These are phyloP conservation scores for Ceratothoa steindachneri DNA, from an alignment of 2,888 invertebrate genomes.

Conservation along the genomic window DNA sequence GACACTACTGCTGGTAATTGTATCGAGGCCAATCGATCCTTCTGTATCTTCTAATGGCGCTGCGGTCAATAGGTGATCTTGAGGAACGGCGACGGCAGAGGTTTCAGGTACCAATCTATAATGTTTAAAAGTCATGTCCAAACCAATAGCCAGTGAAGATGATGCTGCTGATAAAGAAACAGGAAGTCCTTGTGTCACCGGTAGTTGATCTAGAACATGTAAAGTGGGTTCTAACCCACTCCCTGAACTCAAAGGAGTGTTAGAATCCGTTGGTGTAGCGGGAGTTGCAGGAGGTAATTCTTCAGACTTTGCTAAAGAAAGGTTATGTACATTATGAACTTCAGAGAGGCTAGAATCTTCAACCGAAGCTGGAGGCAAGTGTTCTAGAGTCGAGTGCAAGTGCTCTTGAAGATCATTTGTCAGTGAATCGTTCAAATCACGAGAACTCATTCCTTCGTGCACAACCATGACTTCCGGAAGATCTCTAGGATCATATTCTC, in stretches of 20 bases:
- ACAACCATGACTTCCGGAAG: slow-evolving; percentile 46
- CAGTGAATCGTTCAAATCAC: slow-evolving; percentile 35
- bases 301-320: slow-evolving; percentile 37
- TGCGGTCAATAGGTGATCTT: slow-evolving; percentile 38
- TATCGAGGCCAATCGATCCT: slow-evolving; percentile 44
- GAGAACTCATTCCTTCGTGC: slow-evolving; percentile 37
- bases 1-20: slow-evolving; percentile 21
- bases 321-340: slow-evolving; percentile 30
- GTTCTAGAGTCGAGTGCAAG: slow-evolving; percentile 38
- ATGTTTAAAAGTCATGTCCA: slow-evolving; percentile 51
- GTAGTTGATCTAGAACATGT: slow-evolving; percentile 43
- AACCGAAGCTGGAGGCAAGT: slow-evolving; percentile 27
- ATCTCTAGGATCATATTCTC: slow-evolving; percentile 44
- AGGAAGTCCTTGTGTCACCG: slow-evolving; percentile 42
- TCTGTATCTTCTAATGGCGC: slow-evolving; percentile 40
- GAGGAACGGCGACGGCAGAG: slow-evolving; percentile 26
- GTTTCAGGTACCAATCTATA: slow-evolving; percentile 42
- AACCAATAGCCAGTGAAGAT: slow-evolving; percentile 53
- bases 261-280: slow-evolving; percentile 37
- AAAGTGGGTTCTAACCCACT: slow-evolving; percentile 42
- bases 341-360: slow-evolving; percentile 23
- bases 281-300: slow-evolving; percentile 39
- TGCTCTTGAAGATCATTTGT: slow-evolving; percentile 40
- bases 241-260: slow-evolving; percentile 38
- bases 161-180: slow-evolving; percentile 53